A percentile compares a stretch with the other conserved stretches of the same genome.
Evolutionary conservation across 2,113 vertebrate genomes (phyloP).

Genomic region (Ptilonorhynchus violaceus): DNA sequence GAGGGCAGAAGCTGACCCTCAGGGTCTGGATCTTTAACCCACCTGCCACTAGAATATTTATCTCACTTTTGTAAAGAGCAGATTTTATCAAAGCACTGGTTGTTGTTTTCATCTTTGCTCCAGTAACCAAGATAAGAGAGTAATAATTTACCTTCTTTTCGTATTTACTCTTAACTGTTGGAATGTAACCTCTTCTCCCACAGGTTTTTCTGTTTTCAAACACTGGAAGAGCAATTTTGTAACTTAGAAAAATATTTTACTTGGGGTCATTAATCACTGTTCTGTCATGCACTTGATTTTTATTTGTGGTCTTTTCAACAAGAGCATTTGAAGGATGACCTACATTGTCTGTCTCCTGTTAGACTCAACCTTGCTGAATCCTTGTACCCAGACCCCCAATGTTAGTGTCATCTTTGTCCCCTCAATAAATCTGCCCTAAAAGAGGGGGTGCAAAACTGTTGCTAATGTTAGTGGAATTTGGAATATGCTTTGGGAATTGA

Average conservation of each 20-base stretch:
- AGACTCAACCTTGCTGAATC: background rate
- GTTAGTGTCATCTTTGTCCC: background rate
- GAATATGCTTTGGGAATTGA: background rate
- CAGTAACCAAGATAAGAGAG: slow-evolving; percentile 26
- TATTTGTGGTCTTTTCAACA: slow-evolving; percentile 35
- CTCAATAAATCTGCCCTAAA: slow-evolving; percentile 9
- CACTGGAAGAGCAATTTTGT: slow-evolving; percentile 33
- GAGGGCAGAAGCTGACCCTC: slow-evolving; percentile 12
- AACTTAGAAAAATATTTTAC: slow-evolving; percentile 24
- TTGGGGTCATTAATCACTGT: slow-evolving; percentile 25
- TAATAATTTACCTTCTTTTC: slow-evolving; percentile 42
- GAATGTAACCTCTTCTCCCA: slow-evolving; percentile 29
- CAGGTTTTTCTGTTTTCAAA: slow-evolving; percentile 27
- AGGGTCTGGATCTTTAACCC: slow-evolving; percentile 1
- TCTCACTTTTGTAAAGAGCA: slow-evolving; percentile 18
- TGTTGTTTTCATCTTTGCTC: slow-evolving; percentile 8
- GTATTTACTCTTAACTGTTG: background rate
- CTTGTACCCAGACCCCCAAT: background rate
- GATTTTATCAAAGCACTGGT: slow-evolving; percentile 30
- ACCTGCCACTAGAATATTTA: slow-evolving; percentile 9
- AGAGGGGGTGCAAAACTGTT: background rate
- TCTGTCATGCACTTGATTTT: slow-evolving; percentile 26
- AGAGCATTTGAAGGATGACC: slow-evolving; percentile 12
- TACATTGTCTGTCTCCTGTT: background rate
- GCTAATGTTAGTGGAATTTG: slow-evolving; percentile 11